These are phyloP conservation scores for Sebastes iracundus DNA, from an alignment of 2,797 vertebrate species.

Conservation along the genomic window DNA sequence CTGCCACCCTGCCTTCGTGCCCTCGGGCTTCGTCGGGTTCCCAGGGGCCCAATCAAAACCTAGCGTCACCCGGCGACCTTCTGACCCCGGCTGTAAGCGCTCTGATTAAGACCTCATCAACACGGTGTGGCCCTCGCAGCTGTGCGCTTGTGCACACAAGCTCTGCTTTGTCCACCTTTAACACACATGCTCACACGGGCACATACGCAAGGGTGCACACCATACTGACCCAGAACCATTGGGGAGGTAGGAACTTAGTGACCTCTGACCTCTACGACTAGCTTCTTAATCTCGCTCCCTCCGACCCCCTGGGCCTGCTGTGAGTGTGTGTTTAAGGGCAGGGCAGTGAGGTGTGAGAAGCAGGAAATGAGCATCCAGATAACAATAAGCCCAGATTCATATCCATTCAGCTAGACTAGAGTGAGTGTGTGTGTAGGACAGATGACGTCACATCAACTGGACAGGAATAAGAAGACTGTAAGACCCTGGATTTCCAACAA, in stretches of 20 bases:
- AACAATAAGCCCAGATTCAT: slow-evolving; percentile 72
- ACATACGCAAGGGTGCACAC: slow-evolving; percentile 30
- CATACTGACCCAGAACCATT: slow-evolving; percentile 52
- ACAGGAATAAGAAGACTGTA: slow-evolving; percentile 49
- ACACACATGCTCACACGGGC: slow-evolving; percentile 24
- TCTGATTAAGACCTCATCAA: slow-evolving; percentile 83
- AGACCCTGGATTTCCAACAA: slow-evolving; percentile 54
- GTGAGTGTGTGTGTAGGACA: slow-evolving; percentile 30
- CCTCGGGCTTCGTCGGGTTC: slow-evolving; percentile 63
- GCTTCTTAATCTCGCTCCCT: slow-evolving; percentile 65
- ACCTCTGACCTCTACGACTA: slow-evolving; percentile 63
- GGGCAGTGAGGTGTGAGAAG: slow-evolving; percentile 72
- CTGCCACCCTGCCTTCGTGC: slow-evolving; percentile 52
- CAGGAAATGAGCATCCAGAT: slow-evolving; percentile 81
- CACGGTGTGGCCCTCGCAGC: slow-evolving; percentile 61
- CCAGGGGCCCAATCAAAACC: slow-evolving; percentile 76
- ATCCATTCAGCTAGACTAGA: slow-evolving; percentile 66
- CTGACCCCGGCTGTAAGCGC: slow-evolving; percentile 74
- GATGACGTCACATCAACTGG: slow-evolving; percentile 42
- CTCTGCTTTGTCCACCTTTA: slow-evolving; percentile 65
- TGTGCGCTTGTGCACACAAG: slow-evolving; percentile 56
- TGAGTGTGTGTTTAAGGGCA: slow-evolving; percentile 31
- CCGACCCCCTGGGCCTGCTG: slow-evolving; percentile 22
- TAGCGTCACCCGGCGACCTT: slow-evolving; percentile 69
- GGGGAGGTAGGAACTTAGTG: slow-evolving; percentile 47